A percentile compares a stretch with the other conserved stretches of the same genome.
Conservation (phyloP, 2,888 invertebrate genomes). For the Didymodactylos carnosus region DNA sequence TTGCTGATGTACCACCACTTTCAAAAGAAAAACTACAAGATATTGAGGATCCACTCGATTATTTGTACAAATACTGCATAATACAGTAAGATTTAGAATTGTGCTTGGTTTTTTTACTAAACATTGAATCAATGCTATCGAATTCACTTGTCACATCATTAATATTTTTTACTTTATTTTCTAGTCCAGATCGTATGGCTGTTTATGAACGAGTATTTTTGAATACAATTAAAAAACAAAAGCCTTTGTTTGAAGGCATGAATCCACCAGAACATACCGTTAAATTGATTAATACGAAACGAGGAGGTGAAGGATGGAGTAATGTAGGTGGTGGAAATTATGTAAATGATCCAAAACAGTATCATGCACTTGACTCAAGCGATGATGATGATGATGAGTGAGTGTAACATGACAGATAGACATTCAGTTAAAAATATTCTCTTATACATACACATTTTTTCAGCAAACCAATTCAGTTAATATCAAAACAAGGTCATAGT, state of each 20-base stretch:
- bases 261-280: neutral
- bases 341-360: neutral
- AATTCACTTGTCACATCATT: constrained; percentile 27
- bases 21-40: constrained; percentile 22
- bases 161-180: neutral
- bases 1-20: neutral
- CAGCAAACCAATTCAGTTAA: neutral
- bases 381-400: neutral
- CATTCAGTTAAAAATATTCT: no score
- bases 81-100: constrained; percentile 20
- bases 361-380: neutral
- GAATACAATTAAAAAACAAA: neutral
- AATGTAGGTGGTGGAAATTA: neutral
- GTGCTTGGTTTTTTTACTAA: no score
- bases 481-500: neutral
- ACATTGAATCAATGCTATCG: neutral
- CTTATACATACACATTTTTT: neutral
- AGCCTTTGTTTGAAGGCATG: neutral
- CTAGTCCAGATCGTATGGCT: constrained; percentile 27
- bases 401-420: neutral
- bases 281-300: neutral
- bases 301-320: neutral
- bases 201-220: constrained; percentile 26
- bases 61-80: constrained; percentile 18
- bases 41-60: constrained; percentile 27